Evolutionary conservation across 2,797 vertebrate genomes (phyloP).

Genomic region (Pangasius krempfi): DNA sequence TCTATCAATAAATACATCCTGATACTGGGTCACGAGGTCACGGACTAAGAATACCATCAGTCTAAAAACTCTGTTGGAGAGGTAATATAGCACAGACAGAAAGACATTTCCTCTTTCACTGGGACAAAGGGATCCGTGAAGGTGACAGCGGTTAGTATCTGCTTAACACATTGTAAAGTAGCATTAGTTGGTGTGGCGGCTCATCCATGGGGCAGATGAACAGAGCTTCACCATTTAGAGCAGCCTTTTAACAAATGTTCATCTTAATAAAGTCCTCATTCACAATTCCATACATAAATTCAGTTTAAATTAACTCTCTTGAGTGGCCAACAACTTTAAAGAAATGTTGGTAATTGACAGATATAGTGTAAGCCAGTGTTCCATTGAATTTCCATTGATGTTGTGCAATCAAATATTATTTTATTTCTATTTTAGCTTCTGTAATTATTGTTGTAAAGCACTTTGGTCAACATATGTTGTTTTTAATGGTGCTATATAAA

Average conservation of each 20-base stretch:
- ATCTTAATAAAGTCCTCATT: not conserved
- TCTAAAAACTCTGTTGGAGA: no score
- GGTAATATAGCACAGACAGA: not conserved
- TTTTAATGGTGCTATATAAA: no score
- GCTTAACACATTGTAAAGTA: not conserved
- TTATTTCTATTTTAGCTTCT: no score
- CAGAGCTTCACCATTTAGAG: not conserved
- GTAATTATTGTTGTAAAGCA: no score
- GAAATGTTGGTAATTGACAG: not conserved
- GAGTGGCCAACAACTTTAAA: not conserved
- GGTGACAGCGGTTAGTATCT: not conserved
- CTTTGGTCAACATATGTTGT: no score
- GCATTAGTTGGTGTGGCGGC: not conserved
- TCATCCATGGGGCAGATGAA: not conserved
- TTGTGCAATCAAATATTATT: not conserved
- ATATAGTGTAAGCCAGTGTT: not conserved
- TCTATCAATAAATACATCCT: no score
- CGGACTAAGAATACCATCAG: no score
- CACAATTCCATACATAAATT: not conserved
- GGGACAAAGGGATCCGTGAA: slow-evolving; percentile 29
- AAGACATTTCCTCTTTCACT: slow-evolving; percentile 34
- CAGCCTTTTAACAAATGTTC: not conserved
- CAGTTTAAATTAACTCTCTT: not conserved
- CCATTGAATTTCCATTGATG: not conserved
- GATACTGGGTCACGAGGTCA: no score